Evolutionary conservation across 92 coral and sea anemone genomes (phyloP), one percentile per base, ranked within the genome.

Genomic region (Paramuricea clavata): DNA sequence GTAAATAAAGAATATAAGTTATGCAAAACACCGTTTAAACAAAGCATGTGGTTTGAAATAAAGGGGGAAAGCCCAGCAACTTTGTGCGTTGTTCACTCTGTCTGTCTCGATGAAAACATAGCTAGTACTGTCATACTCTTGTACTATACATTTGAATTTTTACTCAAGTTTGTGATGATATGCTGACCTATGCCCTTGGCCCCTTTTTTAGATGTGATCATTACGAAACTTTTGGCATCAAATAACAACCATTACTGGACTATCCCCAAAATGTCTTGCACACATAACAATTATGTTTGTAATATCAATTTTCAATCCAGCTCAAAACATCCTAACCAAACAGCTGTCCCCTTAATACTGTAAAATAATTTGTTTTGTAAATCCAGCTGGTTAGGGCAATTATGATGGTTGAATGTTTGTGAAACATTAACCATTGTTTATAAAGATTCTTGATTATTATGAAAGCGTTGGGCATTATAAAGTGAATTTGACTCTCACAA

Each of bases 171-270:
- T 47, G 54, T 47, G 13, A n/a, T n/a, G n/a, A 19, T 21, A 19
- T 19, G 27, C 62, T 65, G 72, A 65, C 72, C 72, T 65, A 65
- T 31, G 72, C 72, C 72, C 72, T 65, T 65, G 39, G 39, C 31
- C 13, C 39, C 4, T 17, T 6, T 6, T 36, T 36, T 36, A 2
- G 8, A 3, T 36, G 54, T 47, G 13, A 47, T 19, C 23, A 54
- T 54, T 27, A 26, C 4, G 39, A 28, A 28, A 33, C 22, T 12
- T 33, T 65, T 65, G 16, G n/a, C 6, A 31, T 65, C 72, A 65
- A 16, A 25, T 65, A 39, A 65, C 72, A 65, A 65, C 39, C n/a
- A 33, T 1, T 54, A 10, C 26, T 13, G 22, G 62, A 13, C 27
- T 28, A 25, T 65, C 72, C 19, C 4, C 19, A 65, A 28, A 33